phyloP scores from a whole-genome alignment of 2,113 vertebrate species.

The Stomatorhinus ivindoensis region DNA sequence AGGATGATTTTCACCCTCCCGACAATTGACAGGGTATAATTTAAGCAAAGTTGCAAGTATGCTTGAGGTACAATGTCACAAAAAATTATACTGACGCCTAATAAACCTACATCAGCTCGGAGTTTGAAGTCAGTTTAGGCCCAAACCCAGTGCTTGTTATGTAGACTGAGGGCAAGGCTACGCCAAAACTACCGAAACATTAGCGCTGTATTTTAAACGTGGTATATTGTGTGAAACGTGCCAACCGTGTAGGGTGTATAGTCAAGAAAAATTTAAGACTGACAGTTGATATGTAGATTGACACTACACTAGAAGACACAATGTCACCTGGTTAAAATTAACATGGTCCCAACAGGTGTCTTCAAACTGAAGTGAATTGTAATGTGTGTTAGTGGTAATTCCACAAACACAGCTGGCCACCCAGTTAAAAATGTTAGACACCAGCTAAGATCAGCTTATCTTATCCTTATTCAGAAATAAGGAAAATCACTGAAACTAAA shows the following conservation, averaged over 20 bases:
- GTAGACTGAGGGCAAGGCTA: neutral
- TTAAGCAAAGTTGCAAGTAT: too few species aligned
- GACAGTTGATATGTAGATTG: neutral
- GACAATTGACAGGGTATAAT: too few species aligned
- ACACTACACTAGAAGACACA: neutral
- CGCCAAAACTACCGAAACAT: neutral
- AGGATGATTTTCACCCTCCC: too few species aligned
- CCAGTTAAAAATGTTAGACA: neutral
- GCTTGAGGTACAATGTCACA: too few species aligned
- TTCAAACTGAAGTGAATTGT: neutral
- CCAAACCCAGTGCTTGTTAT: neutral
- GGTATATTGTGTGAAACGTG: neutral
- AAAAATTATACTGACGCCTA: neutral
- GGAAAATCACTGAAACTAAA: neutral
- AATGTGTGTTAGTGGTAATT: neutral
- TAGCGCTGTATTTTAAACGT: neutral
- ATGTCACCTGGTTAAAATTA: neutral
- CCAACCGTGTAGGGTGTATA: neutral
- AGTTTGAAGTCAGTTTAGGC: neutral
- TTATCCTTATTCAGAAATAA: too few species aligned
- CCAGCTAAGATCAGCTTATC: neutral
- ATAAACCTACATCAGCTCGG: neutral
- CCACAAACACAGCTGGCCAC: neutral
- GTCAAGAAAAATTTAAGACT: neutral
- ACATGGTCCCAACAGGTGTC: neutral